Evolutionary conservation across 53 echinoderm and acorn worm species (phyloP).

Genomic region (Patiria pectinifera): DNA sequence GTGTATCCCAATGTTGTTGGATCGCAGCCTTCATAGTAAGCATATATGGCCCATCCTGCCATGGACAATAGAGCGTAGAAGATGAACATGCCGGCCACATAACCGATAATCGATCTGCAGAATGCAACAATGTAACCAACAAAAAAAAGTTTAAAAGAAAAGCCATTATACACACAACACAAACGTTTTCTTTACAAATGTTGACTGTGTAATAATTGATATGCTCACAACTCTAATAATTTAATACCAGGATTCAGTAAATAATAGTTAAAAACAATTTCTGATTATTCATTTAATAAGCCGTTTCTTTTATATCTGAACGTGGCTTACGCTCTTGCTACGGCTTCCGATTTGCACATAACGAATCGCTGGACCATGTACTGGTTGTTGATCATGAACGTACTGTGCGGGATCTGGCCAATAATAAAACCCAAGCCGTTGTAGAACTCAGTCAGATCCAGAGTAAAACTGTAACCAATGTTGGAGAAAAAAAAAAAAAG

Average conservation of each 20-base stretch:
- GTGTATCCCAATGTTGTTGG: slow-evolving; percentile 42
- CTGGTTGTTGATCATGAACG: slow-evolving; percentile 40
- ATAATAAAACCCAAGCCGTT: slow-evolving; percentile 32
- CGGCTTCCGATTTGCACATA: slow-evolving; percentile 36
- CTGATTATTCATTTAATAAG: no score
- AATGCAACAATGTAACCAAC: neutral
- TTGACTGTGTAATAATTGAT: no score
- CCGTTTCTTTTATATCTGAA: no score
- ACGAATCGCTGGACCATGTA: slow-evolving; percentile 60
- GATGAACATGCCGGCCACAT: slow-evolving; percentile 19
- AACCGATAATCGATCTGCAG: slow-evolving; percentile 6
- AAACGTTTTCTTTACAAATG: no score
- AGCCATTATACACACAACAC: no score
- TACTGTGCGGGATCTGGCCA: slow-evolving; percentile 22
- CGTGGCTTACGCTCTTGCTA: slow-evolving; percentile 52
- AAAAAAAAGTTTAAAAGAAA: neutral
- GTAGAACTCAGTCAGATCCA: slow-evolving; percentile 48
- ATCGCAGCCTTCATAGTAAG: slow-evolving; percentile 40
- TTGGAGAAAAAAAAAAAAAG: no score
- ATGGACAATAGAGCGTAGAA: slow-evolving; percentile 11
- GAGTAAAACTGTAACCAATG: neutral
- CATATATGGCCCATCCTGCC: slow-evolving; percentile 46
- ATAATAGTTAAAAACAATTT: no score
- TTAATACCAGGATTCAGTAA: no score
- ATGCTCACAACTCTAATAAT: no score